A percentile compares a stretch with the other conserved stretches of the same genome.
phyloP scores from a whole-genome alignment of 2,797 vertebrate genomes.

The Oreonectes daqikongensis region DNA sequence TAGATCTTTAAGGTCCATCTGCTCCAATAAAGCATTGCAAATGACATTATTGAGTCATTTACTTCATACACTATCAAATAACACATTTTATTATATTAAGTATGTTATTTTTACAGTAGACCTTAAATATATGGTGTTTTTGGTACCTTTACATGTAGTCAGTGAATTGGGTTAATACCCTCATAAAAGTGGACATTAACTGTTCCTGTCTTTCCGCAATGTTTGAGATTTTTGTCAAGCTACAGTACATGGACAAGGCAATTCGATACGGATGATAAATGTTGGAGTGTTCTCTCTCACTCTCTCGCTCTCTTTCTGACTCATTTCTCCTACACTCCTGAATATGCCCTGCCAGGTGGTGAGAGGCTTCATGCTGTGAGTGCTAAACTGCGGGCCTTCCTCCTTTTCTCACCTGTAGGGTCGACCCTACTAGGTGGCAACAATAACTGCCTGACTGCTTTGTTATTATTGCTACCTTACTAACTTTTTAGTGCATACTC shows the following conservation, averaged over 20 bases:
- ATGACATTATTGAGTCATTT: too few relatives aligned
- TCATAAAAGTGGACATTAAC: neutral
- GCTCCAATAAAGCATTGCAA: neutral
- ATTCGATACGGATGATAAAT: conserved; percentile 44
- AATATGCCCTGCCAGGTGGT: conserved; percentile 52
- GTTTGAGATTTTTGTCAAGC: neutral
- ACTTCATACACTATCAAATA: too few relatives aligned
- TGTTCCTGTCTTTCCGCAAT: neutral
- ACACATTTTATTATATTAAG: too few relatives aligned
- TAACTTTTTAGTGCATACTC: conserved; percentile 6
- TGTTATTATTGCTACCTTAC: neutral
- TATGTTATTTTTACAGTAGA: too few relatives aligned
- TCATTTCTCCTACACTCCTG: neutral
- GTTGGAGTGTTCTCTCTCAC: conserved; percentile 6
- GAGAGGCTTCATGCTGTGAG: conserved; percentile 45
- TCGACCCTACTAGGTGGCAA: conserved; percentile 37
- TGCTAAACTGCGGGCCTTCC: conserved; percentile 52
- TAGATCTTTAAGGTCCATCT: neutral
- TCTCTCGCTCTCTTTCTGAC: conserved; percentile 22
- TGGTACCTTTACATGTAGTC: neutral
- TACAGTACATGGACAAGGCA: conserved; percentile 2
- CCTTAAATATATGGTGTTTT: neutral
- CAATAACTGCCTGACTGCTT: conserved; percentile 35
- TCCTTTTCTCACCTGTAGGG: conserved; percentile 51
- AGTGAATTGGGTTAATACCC: neutral